A percentile compares a stretch with the other conserved stretches of the same genome.
Evolutionary conservation across 2,888 invertebrate species (phyloP).

Genomic region (Drosophila flavopinicola): DNA sequence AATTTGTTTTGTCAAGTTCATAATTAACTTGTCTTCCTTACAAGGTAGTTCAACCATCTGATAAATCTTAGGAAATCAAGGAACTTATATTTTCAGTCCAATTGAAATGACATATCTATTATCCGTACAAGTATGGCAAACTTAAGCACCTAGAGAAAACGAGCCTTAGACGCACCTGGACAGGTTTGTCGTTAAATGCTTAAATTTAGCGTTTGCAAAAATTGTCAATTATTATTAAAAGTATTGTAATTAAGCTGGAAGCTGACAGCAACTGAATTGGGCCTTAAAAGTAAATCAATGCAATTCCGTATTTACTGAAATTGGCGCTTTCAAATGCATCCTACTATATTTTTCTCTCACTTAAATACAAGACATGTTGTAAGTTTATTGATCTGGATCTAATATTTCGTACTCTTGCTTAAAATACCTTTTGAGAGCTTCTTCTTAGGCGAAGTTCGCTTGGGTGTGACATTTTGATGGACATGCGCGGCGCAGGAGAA

Average conservation of each 20-base stretch:
- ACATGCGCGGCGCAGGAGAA: slow-evolving; percentile 62
- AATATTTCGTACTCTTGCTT: not conserved
- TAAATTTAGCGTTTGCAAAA: not conserved
- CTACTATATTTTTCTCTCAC: not conserved
- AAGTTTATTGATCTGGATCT: not conserved
- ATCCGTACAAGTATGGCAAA: too few species aligned
- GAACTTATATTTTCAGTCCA: too few species aligned
- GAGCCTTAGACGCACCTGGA: too few species aligned
- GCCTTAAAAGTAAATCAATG: not conserved
- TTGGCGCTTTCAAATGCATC: not conserved
- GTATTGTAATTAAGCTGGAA: not conserved
- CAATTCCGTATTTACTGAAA: not conserved
- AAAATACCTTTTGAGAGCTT: not conserved
- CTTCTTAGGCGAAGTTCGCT: not conserved
- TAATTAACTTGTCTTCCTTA: too few species aligned
- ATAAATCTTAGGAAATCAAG: too few species aligned
- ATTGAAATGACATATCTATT: too few species aligned
- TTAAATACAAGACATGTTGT: slow-evolving; percentile 12
- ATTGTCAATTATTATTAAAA: slow-evolving; percentile 18
- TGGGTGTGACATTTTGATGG: slow-evolving; percentile 29
- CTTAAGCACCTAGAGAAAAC: too few species aligned
- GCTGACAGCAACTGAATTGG: too few species aligned
- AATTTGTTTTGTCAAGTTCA: too few species aligned
- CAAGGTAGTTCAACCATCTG: too few species aligned
- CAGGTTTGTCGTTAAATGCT: too few species aligned